phyloP scores from a whole-genome alignment of 1,140 invertebrate genomes.

The Rhagoletis pomonella region DNA sequence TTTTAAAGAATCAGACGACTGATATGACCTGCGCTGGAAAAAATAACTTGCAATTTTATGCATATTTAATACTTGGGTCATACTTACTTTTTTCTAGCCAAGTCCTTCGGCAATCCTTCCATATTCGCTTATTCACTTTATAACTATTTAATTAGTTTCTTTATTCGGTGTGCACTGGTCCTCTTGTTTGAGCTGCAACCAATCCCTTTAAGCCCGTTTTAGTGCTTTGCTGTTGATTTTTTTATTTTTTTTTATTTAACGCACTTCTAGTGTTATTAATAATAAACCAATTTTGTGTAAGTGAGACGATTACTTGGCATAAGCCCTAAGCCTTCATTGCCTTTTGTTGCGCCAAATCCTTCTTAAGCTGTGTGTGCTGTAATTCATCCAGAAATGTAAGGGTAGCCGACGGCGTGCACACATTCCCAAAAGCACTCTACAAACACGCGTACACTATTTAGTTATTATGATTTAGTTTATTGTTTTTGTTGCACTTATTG shows the following conservation, averaged over 20 bases:
- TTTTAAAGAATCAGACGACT: not conserved
- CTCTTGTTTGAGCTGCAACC: not conserved
- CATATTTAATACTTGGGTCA: not conserved
- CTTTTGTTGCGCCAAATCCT: not conserved
- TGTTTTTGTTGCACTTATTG: not conserved
- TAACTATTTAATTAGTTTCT: not conserved
- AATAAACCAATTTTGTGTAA: conserved; percentile 27
- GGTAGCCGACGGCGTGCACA: too few species aligned
- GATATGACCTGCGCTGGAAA: too few species aligned
- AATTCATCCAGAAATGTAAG: too few species aligned
- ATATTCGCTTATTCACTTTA: not conserved
- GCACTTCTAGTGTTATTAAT: conserved; percentile 1
- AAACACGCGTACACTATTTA: not conserved
- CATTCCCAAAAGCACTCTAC: not conserved
- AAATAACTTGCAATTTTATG: not conserved
- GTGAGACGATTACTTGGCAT: conserved; percentile 4
- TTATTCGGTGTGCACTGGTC: not conserved
- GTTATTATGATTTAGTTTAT: too few species aligned
- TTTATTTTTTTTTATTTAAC: not conserved
- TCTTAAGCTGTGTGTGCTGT: not conserved
- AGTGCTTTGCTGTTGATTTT: not conserved
- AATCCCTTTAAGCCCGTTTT: not conserved
- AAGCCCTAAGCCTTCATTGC: not conserved
- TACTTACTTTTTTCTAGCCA: conserved; percentile 17
- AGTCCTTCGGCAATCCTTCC: not conserved